Evolutionary conservation across 2,113 vertebrate genomes (phyloP).

Genomic region (Phasianus colchicus): DNA sequence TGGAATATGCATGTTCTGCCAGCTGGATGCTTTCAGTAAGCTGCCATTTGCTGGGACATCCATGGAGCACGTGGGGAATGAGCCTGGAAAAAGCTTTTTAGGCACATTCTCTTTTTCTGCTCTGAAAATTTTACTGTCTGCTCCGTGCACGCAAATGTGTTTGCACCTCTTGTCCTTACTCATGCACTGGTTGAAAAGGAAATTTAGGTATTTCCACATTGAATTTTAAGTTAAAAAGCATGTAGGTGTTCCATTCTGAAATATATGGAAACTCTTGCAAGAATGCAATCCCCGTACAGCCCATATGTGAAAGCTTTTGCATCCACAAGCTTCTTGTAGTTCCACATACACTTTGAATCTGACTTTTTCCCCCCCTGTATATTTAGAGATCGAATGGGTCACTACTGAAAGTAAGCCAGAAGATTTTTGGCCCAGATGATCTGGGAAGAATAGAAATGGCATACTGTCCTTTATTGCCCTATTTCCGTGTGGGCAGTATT

Average conservation of each 20-base stretch:
- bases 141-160: accelerated
- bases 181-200: neutral
- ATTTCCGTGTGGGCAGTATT: neutral
- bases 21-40: slow-evolving; percentile 42
- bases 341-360: neutral
- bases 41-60: neutral
- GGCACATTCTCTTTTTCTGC: neutral
- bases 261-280: neutral
- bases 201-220: neutral
- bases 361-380: accelerated
- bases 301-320: neutral
- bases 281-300: neutral
- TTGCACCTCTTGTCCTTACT: neutral
- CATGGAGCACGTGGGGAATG: neutral
- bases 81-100: slow-evolving; percentile 8
- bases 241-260: neutral
- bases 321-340: neutral
- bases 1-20: slow-evolving; percentile 69
- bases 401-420: neutral
- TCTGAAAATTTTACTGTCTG: neutral
- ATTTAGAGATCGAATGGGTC: neutral
- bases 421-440: neutral
- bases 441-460: neutral
- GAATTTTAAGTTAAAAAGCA: neutral
- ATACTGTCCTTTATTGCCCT: accelerated